Base-by-base conservation (phyloP, 2,113 vertebrate species). In the rabbit (Oryctolagus cuniculus) region DNA sequence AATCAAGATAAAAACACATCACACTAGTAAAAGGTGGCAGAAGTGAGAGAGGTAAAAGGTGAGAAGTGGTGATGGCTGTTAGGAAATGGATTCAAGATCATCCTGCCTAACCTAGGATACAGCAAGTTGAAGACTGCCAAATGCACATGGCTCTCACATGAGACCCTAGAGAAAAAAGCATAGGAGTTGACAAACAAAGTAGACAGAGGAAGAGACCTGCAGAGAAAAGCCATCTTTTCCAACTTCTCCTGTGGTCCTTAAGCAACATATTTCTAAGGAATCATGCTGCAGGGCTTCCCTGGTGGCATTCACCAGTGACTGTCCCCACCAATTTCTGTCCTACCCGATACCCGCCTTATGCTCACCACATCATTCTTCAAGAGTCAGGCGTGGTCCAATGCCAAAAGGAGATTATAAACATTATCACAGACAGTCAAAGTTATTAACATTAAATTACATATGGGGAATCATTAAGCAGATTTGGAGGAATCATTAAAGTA, bases 81-180 rank as follows among this genome's bases (percentile, higher is more conserved):
- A 89, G 31, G 12, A 87, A 73, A 90, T 7, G 24, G 21, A 69
- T 16, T 31, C 5, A 94, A 96, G 69, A 85, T 63, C 72, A 22
- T 2, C 2, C 38, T 91, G 51, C 31, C 17, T 93, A 92, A 97
- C 34, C 27, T 73, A 58, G 69, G 13, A 74, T 81, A 79, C 21
- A 69, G 51, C 21, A 95, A 90, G 10, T 29, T 88, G 73, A 66
- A 95, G 69, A 94, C 86, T 0, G 16, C 55, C 89, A 93, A 97
- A 89, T 90, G 49, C 51, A 77, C 31, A 67, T 5, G 4, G 31
- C 10, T n/a, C n/a, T 12, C 70, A 88, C 0, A 0, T 77, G 34
- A 81, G 10, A 84, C 44, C 49, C 72, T 61, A 86, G 84, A 78
- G 8, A 53, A 72, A 58, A 93, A 96, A 27, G 92, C 13, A 17